A percentile compares a stretch with the other conserved stretches of the same genome.
Conservation (phyloP, 2,113 vertebrate genomes). For the Nothocercus julius region DNA sequence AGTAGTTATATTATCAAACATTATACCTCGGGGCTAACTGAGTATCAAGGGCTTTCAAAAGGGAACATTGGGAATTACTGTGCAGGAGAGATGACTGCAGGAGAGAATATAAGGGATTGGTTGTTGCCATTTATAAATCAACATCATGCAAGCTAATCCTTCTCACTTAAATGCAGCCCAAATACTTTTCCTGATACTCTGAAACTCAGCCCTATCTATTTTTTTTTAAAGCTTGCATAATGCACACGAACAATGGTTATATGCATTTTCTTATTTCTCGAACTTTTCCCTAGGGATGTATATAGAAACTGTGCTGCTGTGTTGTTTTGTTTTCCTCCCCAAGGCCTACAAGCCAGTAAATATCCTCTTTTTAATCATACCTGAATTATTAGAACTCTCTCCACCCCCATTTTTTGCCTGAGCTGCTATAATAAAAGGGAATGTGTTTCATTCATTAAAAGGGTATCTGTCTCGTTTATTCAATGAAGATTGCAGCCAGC, state of each 20-base stretch:
- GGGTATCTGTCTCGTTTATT: conserved; percentile 13
- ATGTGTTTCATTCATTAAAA: conserved; percentile 61
- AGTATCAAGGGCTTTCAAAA: conserved; percentile 91
- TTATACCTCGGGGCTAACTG: conserved; percentile 92
- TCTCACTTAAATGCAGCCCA: conserved; percentile 87
- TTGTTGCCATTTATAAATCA: conserved; percentile 92
- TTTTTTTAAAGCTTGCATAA: conserved; percentile 84
- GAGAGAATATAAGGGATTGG: conserved; percentile 87
- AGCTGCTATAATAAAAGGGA: conserved; percentile 39
- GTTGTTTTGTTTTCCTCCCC: conserved; percentile 40
- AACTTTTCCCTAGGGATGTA: conserved; percentile 73
- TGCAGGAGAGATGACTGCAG: conserved; percentile 82
- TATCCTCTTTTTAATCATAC: conserved; percentile 62
- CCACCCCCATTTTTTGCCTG: neutral
- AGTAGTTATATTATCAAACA: conserved; percentile 98
- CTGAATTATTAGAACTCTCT: conserved; percentile 60
- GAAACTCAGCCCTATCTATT: conserved; percentile 69
- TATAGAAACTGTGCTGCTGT: conserved; percentile 35
- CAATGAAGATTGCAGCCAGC: neutral
- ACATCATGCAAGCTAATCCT: conserved; percentile 86
- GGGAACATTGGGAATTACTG: conserved; percentile 83
- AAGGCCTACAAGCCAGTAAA: conserved; percentile 48
- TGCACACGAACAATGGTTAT: conserved; percentile 74
- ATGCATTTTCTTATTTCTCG: conserved; percentile 77
- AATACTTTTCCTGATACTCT: conserved; percentile 83